Base-by-base conservation (phyloP, 2,113 vertebrate species). In the Promerops cafer region DNA sequence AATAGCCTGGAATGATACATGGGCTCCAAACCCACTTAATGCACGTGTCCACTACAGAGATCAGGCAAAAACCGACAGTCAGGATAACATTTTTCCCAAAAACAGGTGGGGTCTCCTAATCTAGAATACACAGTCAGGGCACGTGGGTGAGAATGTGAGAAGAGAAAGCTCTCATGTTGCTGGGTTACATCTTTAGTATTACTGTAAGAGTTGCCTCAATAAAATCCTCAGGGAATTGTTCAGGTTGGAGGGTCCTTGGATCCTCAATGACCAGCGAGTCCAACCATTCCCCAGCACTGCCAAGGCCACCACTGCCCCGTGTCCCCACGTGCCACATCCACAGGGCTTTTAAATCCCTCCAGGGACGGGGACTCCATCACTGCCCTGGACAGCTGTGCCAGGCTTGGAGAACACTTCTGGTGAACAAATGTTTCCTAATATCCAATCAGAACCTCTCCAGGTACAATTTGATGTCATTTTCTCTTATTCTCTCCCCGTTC, bases 271-370 rank as follows among this genome's bases (percentile, higher is more conserved):
- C 3, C 68, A 44, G 9, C 0, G 1, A 44, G 40, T 49, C 13
- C 35, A 68, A 21, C 26, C 13, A 5, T 37, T 5, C 20, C 31
- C 13, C 31, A 54, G 5, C 26, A 13, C 9, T 37, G 35, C 31
- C 47, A 74, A 42, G 40, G 13, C 35, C 75, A 42, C 9, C 26
- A 20, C n/a, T 27, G 4, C 5, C 7, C 17, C 17, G 7, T 11
- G 21, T 66, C n/a, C 33, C 60, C 35, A 54, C 1, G 16, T 20
- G 60, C n/a, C 31, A 61, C 30, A 60, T 60, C 16, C 13, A 10
- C 16, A 11, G 0, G 0, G 5, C 2, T 66, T 72, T 86, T 17
- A 54, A 86, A 68, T 80, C 21, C 30, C 1, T 35, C 0, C 47
- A 39, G 24, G 31, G 4, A 4, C n/a, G 13, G 26, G 6, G 14